Conservation (phyloP, 1,140 invertebrate genomes). For the Spodoptera frugiperda region DNA sequence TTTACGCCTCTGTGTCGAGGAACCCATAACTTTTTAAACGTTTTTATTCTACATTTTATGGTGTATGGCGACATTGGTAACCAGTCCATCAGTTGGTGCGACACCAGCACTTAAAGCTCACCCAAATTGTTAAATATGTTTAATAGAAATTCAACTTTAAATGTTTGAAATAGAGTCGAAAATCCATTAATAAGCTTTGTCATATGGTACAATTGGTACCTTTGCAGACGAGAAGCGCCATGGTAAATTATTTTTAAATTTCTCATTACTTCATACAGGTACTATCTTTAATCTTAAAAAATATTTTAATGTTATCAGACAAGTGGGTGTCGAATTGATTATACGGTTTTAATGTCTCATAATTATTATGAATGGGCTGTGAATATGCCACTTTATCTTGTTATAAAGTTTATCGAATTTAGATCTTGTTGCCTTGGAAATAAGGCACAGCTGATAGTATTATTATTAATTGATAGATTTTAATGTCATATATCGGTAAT, state of each 20-base stretch:
- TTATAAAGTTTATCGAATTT: not conserved
- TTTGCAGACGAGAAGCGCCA: too few relatives aligned
- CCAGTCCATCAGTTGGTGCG: not conserved
- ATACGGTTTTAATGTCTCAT: constrained; percentile 25
- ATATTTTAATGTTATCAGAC: constrained; percentile 32
- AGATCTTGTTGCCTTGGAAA: not conserved
- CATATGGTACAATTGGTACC: too few relatives aligned
- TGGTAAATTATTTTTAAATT: not conserved
- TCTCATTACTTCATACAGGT: not conserved
- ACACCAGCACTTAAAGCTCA: too few relatives aligned
- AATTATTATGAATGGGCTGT: constrained; percentile 24
- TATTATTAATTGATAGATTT: not conserved
- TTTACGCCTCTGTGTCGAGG: constrained; percentile 5
- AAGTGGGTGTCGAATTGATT: constrained; percentile 41
- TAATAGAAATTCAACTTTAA: too few relatives aligned
- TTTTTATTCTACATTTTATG: constrained; percentile 13
- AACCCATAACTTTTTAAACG: constrained; percentile 24
- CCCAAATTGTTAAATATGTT: too few relatives aligned
- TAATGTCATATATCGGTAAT: too few relatives aligned
- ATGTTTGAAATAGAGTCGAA: too few relatives aligned
- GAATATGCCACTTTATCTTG: not conserved
- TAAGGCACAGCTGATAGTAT: not conserved
- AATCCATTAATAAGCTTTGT: too few relatives aligned
- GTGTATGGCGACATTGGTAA: constrained; percentile 5
- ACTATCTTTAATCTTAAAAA: constrained; percentile 41